Conservation (phyloP, 2,888 invertebrate genomes). For the Griposia aprilina region DNA sequence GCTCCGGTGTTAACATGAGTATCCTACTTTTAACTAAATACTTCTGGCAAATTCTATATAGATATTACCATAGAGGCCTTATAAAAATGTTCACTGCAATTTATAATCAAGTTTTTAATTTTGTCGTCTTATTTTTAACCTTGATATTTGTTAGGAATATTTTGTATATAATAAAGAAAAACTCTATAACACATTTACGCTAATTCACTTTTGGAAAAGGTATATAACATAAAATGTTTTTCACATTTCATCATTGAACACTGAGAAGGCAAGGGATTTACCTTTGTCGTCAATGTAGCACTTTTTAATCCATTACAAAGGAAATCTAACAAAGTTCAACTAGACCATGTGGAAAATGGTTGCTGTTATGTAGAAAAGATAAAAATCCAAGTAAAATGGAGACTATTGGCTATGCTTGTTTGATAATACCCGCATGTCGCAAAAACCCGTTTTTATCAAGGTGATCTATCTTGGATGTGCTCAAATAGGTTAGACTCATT, state of each 20-base stretch:
- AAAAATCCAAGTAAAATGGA: constrained; percentile 50
- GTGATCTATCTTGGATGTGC: constrained; percentile 73
- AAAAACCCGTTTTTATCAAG: constrained; percentile 73
- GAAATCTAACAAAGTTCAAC: constrained; percentile 3
- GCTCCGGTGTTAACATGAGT: background rate
- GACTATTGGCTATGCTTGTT: constrained; percentile 58
- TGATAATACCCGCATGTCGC: constrained; percentile 77
- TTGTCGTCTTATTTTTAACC: constrained; percentile 61
- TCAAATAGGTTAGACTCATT: constrained; percentile 63
- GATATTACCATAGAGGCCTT: constrained; percentile 59
- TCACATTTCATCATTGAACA: constrained; percentile 1
- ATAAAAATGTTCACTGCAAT: constrained; percentile 57
- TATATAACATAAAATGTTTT: background rate
- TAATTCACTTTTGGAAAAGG: background rate
- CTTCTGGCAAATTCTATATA: constrained; percentile 47
- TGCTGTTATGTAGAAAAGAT: constrained; percentile 22
- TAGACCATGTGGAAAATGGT: constrained; percentile 24
- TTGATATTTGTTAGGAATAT: constrained; percentile 62
- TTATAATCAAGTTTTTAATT: constrained; percentile 62
- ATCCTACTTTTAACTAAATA: constrained; percentile 6
- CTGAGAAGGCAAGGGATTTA: background rate
- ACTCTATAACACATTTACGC: constrained; percentile 19
- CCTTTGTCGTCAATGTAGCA: constrained; percentile 5
- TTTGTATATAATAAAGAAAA: constrained; percentile 36
- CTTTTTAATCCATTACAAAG: background rate